phyloP scores from a whole-genome alignment of 2,113 vertebrate genomes.

The Callopanchax toddi region DNA sequence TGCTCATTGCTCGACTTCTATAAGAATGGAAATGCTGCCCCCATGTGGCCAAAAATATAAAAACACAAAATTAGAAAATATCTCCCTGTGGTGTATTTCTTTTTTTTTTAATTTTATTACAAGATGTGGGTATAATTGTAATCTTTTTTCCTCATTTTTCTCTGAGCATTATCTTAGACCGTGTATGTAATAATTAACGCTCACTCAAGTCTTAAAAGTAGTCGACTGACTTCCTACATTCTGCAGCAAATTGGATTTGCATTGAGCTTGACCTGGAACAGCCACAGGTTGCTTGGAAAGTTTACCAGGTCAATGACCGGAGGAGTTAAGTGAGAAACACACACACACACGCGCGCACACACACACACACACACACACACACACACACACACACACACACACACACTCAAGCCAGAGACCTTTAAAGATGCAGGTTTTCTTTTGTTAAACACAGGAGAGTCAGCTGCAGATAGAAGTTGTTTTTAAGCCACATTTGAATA shows the following conservation, averaged over 20 bases:
- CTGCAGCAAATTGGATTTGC: constrained; percentile 61
- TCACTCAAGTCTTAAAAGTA: background rate
- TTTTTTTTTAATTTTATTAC: background rate
- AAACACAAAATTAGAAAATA: background rate
- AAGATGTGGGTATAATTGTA: background rate
- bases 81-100: too few relatives aligned
- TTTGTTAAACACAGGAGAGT: background rate
- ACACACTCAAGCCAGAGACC: background rate
- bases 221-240: constrained; percentile 41
- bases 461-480: background rate
- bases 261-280: constrained; percentile 48
- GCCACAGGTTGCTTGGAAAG: constrained; percentile 55
- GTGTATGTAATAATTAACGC: background rate
- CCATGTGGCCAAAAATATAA: constrained; percentile 45
- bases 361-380: background rate
- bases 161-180: background rate
- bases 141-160: background rate
- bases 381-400: constrained; percentile 14
- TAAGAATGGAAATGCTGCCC: constrained; percentile 47
- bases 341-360: background rate
- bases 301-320: constrained; percentile 66
- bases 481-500: background rate
- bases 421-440: constrained; percentile 27
- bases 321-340: constrained; percentile 47
- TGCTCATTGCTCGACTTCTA: background rate